Evolutionary conservation across 2,888 invertebrate species (phyloP).

Genomic region (Choristoneura rosaceana): DNA sequence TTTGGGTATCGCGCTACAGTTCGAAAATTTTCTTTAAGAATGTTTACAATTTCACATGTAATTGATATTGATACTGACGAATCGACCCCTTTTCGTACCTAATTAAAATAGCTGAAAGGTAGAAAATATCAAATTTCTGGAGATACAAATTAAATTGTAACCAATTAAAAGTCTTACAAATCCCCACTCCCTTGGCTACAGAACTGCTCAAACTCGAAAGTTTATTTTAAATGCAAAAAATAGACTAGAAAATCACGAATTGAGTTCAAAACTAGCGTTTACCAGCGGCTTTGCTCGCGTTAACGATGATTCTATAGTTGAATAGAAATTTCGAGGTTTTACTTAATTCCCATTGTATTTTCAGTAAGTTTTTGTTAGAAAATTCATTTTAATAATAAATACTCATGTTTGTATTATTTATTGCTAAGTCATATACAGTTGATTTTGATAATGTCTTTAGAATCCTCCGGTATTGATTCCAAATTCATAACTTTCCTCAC

Average conservation of each 20-base stretch:
- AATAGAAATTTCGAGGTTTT: no score
- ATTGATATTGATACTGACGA: neutral
- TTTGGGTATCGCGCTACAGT: no score
- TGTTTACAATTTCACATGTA: neutral
- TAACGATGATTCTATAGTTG: no score
- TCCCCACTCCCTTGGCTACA: neutral
- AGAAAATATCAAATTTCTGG: neutral
- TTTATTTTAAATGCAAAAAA: neutral
- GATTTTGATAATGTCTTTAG: no score
- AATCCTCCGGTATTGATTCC: no score
- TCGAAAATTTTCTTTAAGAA: neutral
- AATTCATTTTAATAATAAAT: no score
- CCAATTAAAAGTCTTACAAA: slow-evolving; percentile 4
- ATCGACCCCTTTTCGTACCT: neutral
- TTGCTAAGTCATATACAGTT: no score
- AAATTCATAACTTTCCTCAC: no score
- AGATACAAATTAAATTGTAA: neutral
- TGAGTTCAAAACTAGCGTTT: neutral
- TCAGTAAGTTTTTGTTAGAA: no score
- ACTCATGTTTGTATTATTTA: no score
- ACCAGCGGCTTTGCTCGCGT: no score
- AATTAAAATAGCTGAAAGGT: neutral
- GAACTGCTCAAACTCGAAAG: neutral
- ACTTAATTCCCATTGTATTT: no score
- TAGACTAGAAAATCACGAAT: neutral